Base-by-base conservation (phyloP, 2,888 invertebrate genomes). In the Acanthacorydalis orientalis region DNA sequence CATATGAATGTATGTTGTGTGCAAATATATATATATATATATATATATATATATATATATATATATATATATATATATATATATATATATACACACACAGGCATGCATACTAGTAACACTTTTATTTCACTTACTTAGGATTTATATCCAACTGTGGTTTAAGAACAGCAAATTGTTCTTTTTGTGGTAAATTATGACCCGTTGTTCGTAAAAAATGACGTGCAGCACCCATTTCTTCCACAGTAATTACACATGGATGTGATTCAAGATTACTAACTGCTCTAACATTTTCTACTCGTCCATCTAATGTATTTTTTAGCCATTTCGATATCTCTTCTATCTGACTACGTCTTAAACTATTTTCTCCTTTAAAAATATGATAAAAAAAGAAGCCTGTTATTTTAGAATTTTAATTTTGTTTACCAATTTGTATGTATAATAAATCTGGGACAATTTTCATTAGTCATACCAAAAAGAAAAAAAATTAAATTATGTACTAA, bases 171-270 rank as follows among this genome's bases (percentile, higher is more conserved):
- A 81, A 90, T 58, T 89, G 76, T 60, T 84, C 83, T 57, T 91
- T 90, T 57, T 93, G 90, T 0, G 81, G 77, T 48, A 89, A 64
- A 56, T 77, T 78, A 55, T 82, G 80, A 46, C 90, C 82, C 58
- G 92, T 89, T 0, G 92, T 91, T 47, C 88, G 77, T 47, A 96
- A 80, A 59, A 96, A 95, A 65, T 96, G 95, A 42, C 97, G 72
- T 0, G 96, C 95, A 1, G 92, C 87, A 1, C 90, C 95, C 92
- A 96, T 95, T 68, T 97, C 95, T 54, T 87, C 88, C 0, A 96
- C 92, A 0, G 92, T 92, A 2, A 97, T 78, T 1, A 95, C 87
- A 62, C 95, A 96, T 0, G 97, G 96, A 68, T 97, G 91, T 1
- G 78, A 74, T 56, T 89, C 89, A 39, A 96, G 69, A 48, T 87